A percentile compares a stretch with the other conserved stretches of the same genome.
Evolutionary conservation across 2,797 vertebrate species (phyloP).

Genomic region (Channallabes apus): DNA sequence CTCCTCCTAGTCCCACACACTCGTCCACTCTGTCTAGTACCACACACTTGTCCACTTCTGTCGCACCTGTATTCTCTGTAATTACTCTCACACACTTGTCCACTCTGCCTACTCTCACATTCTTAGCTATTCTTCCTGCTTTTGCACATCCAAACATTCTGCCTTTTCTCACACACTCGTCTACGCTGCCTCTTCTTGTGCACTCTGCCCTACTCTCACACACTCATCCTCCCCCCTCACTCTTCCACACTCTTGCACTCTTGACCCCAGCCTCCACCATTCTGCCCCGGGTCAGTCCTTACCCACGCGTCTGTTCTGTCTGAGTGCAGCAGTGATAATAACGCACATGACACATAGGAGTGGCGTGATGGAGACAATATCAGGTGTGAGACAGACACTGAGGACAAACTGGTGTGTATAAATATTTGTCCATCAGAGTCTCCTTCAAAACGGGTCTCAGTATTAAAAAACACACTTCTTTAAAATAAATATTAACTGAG

Average conservation of each 20-base stretch:
- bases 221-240: neutral
- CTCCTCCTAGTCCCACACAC: too few species aligned
- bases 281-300: neutral
- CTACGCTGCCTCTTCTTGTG: neutral
- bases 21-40: too few species aligned
- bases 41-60: too few species aligned
- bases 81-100: too few species aligned
- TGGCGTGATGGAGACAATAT: neutral
- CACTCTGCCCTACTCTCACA: neutral
- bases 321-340: neutral
- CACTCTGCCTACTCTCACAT: neutral
- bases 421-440: too few species aligned
- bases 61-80: too few species aligned
- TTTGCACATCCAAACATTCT: neutral
- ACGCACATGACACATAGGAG: neutral
- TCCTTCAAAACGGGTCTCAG: neutral
- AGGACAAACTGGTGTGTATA: neutral
- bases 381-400: neutral
- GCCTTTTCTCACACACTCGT: neutral
- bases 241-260: too few species aligned
- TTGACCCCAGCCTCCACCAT: too few species aligned
- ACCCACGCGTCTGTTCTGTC: neutral
- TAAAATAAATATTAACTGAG: neutral
- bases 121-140: neutral
- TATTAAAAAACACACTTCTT: neutral